Conservation (phyloP, 2,113 vertebrate genomes). For the Bubo blakistoni region DNA sequence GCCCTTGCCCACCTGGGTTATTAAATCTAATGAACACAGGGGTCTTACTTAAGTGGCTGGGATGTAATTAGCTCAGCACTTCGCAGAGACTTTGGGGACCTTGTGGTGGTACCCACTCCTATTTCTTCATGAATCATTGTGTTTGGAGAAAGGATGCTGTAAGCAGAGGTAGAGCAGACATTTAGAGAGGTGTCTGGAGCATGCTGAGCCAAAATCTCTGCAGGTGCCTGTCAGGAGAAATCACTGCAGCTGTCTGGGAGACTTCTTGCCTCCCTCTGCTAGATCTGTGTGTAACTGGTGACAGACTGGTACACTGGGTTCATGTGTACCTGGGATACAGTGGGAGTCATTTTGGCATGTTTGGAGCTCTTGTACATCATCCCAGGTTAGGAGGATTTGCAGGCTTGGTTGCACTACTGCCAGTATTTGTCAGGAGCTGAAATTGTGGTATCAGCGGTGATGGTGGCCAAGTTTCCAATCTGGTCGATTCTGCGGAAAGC, state of each 20-base stretch:
- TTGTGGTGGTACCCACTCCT: background rate
- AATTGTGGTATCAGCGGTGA: background rate
- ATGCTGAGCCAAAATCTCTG: rapidly evolving
- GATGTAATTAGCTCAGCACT: background rate
- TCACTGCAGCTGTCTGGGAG: background rate
- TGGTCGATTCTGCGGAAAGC: background rate
- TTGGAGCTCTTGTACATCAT: background rate
- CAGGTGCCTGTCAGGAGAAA: background rate
- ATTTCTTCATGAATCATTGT: background rate
- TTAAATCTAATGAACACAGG: background rate
- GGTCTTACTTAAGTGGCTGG: background rate
- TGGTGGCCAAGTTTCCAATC: conserved; percentile 19
- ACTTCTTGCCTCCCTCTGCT: background rate
- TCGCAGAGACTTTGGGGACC: background rate
- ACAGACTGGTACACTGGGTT: background rate
- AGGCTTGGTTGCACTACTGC: background rate
- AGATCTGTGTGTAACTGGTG: background rate
- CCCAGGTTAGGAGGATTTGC: background rate
- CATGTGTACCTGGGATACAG: background rate
- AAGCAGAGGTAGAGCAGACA: background rate
- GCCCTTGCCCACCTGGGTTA: background rate
- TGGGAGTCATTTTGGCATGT: background rate
- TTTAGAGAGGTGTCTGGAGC: background rate
- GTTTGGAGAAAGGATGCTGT: background rate
- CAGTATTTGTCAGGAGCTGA: background rate